A percentile compares a stretch with the other conserved stretches of the same genome.
Evolutionary conservation across 2,113 vertebrate genomes (phyloP).

Genomic region (Microtus richardsoni): DNA sequence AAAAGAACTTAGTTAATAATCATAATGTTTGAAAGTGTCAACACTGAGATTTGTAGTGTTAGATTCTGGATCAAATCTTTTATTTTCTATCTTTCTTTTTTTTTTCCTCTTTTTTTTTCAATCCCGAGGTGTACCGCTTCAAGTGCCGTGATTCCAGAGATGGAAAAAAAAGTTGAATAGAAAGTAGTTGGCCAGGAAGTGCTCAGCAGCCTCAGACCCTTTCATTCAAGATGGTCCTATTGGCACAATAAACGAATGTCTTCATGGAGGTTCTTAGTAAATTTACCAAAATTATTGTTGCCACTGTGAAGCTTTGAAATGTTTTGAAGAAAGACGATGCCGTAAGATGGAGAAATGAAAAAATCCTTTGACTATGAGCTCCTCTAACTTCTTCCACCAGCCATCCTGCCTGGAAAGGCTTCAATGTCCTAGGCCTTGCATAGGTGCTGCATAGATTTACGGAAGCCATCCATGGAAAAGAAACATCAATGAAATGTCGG

Average conservation of each 20-base stretch:
- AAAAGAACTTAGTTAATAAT: background rate
- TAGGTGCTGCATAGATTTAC: background rate
- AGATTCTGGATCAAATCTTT: background rate
- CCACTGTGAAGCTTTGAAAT: background rate
- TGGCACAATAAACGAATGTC: constrained; percentile 34
- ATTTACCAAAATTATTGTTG: background rate
- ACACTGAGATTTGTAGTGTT: background rate
- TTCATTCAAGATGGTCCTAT: background rate
- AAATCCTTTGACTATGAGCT: background rate
- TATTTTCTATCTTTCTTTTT: background rate
- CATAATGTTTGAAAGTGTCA: constrained; percentile 8
- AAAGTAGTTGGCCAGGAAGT: background rate
- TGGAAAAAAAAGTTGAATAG: background rate
- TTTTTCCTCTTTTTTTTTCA: rapidly evolving
- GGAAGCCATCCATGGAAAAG: background rate
- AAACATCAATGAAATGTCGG: background rate
- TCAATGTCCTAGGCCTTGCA: background rate
- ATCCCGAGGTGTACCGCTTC: background rate
- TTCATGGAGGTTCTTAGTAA: constrained; percentile 10
- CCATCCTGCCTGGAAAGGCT: background rate
- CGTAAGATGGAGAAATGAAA: background rate
- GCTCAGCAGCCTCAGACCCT: background rate
- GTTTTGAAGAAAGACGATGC: background rate
- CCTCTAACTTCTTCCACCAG: no score
- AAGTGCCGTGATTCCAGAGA: background rate